Percentiles rank a stretch among this genome's conserved stretches.
Conservation (phyloP, 2,797 vertebrate species). For the Chrysocyon brachyurus region DNA sequence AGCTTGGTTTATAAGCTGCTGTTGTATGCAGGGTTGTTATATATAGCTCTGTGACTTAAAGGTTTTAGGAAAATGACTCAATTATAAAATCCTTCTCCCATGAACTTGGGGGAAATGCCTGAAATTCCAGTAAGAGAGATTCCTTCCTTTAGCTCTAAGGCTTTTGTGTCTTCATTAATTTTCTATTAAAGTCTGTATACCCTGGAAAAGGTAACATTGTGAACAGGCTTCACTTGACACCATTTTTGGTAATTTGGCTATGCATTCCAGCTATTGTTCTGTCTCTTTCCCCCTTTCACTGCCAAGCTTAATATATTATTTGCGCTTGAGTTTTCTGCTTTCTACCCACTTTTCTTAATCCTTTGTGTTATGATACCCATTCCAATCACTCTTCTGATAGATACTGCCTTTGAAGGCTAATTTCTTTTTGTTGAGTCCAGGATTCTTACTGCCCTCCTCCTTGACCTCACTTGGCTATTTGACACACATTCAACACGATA, state of each 20-base stretch:
- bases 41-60: slow-evolving; percentile 25
- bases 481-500: background rate
- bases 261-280: background rate
- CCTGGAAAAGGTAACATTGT: slow-evolving; percentile 40
- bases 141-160: slow-evolving; percentile 62
- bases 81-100: slow-evolving; percentile 63
- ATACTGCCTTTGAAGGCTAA: slow-evolving; percentile 3
- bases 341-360: slow-evolving; percentile 1
- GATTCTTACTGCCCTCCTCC: background rate
- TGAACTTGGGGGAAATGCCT: slow-evolving; percentile 53
- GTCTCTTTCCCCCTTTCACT: background rate
- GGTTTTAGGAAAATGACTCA: slow-evolving; percentile 47
- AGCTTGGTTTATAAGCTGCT: slow-evolving; percentile 30
- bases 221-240: slow-evolving; percentile 37
- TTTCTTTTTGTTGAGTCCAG: background rate
- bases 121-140: slow-evolving; percentile 50
- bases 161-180: slow-evolving; percentile 31
- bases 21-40: slow-evolving; percentile 33
- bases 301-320: slow-evolving; percentile 6
- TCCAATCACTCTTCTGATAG: background rate
- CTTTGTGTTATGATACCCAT: background rate
- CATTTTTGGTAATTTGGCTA: slow-evolving; percentile 23
- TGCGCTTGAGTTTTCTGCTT: slow-evolving; percentile 49
- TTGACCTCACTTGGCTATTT: background rate
- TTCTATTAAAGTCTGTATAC: background rate